Percentiles rank a stretch among this genome's conserved stretches.
These are phyloP conservation scores for Lagodon rhomboides DNA, from an alignment of 2,797 vertebrate genomes.

Conservation along the genomic window DNA sequence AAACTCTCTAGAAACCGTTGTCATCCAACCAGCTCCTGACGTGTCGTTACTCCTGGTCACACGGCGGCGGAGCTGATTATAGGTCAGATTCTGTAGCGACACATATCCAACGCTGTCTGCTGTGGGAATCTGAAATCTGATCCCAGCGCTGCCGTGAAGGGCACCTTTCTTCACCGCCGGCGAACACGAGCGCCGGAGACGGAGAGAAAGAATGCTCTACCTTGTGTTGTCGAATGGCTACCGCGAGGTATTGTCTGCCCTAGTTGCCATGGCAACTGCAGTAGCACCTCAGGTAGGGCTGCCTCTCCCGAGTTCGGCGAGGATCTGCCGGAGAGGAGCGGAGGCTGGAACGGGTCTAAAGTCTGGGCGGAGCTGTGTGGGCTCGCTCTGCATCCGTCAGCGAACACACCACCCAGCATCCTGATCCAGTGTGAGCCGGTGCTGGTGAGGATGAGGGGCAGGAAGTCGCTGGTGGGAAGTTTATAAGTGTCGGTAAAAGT, in stretches of 20 bases:
- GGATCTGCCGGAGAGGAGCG: slow-evolving; percentile 21
- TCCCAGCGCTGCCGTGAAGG: slow-evolving; percentile 46
- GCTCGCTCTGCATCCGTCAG: background rate
- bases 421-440: background rate
- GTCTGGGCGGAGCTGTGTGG: background rate
- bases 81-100: slow-evolving; percentile 29
- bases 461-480: background rate
- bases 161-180: slow-evolving; percentile 38
- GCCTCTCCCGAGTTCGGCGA: slow-evolving; percentile 3
- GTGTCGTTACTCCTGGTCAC: background rate
- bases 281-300: slow-evolving; percentile 51
- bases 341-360: slow-evolving; percentile 6
- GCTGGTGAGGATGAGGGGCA: background rate
- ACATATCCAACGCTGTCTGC: background rate
- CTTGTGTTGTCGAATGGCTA: slow-evolving; percentile 37
- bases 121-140: slow-evolving; percentile 62
- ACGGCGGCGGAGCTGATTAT: slow-evolving; percentile 1
- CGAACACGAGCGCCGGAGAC: slow-evolving; percentile 14
- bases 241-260: slow-evolving; percentile 65
- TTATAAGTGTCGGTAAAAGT: background rate
- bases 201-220: background rate
- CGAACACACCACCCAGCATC: background rate
- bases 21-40: background rate
- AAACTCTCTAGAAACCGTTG: slow-evolving; percentile 37
- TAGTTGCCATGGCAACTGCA: slow-evolving; percentile 75